These are phyloP conservation scores for Artibeus lituratus DNA, from an alignment of 2,797 vertebrate genomes.

Conservation along the genomic window DNA sequence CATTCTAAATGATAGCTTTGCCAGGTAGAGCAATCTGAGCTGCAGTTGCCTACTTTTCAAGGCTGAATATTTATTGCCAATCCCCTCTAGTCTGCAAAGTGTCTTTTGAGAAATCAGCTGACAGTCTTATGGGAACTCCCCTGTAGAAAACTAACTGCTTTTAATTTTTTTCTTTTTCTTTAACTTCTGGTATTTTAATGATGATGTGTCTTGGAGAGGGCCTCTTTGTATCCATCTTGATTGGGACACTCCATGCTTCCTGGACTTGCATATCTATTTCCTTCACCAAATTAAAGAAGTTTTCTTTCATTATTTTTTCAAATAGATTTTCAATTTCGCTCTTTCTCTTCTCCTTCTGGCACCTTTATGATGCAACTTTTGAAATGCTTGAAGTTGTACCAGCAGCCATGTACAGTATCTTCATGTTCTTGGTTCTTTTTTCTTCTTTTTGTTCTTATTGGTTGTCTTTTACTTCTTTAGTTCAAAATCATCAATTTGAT, in stretches of 20 bases:
- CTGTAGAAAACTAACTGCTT: neutral
- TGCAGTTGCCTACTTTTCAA: neutral
- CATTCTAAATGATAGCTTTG: neutral
- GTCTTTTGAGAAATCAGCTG: neutral
- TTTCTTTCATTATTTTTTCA: neutral
- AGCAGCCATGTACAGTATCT: neutral
- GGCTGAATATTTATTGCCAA: neutral
- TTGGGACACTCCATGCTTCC: neutral
- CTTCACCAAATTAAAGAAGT: neutral
- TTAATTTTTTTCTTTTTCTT: neutral
- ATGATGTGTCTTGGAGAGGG: neutral
- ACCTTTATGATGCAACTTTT: neutral
- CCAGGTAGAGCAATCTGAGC: neutral
- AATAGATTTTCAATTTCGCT: neutral
- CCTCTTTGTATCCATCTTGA: neutral
- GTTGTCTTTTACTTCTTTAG: neutral
- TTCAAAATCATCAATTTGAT: neutral
- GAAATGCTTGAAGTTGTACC: neutral
- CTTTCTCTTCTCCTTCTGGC: neutral
- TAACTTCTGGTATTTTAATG: neutral
- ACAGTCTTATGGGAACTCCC: neutral
- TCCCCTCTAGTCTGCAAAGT: neutral
- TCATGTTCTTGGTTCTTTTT: neutral
- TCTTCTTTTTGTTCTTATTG: neutral
- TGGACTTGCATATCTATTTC: neutral